Evolutionary conservation across 2,113 vertebrate genomes (phyloP).

Genomic region (Dolichotis patagonum): DNA sequence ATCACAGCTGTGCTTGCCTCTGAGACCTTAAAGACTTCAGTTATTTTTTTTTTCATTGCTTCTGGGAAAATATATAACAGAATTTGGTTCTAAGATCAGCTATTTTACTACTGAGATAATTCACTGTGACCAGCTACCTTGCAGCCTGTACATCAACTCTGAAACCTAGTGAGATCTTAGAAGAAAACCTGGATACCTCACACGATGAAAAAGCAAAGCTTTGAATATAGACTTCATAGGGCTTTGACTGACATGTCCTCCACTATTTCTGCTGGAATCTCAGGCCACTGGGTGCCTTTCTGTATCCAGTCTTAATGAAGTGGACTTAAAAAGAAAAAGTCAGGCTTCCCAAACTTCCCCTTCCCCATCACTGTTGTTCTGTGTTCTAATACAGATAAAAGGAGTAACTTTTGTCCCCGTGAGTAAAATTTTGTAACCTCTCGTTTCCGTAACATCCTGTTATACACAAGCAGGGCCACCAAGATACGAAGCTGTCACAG

Average conservation of each 20-base stretch:
- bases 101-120: neutral
- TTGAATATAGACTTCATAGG: accelerated
- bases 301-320: neutral
- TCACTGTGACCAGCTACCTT: neutral
- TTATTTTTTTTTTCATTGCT: neutral
- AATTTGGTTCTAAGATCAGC: neutral
- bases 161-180: neutral
- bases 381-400: neutral
- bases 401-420: neutral
- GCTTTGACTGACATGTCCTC: too few species aligned
- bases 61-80: neutral
- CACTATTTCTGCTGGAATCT: neutral
- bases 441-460: neutral
- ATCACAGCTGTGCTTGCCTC: neutral
- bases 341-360: neutral
- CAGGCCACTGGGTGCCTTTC: neutral
- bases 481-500: neutral
- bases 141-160: neutral
- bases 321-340: neutral
- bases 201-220: neutral
- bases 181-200: neutral
- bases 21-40: neutral
- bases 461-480: neutral
- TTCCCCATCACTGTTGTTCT: neutral
- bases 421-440: neutral